Evolutionary conservation across 2,113 vertebrate species (phyloP).

Genomic region (Oncorhynchus keta): DNA sequence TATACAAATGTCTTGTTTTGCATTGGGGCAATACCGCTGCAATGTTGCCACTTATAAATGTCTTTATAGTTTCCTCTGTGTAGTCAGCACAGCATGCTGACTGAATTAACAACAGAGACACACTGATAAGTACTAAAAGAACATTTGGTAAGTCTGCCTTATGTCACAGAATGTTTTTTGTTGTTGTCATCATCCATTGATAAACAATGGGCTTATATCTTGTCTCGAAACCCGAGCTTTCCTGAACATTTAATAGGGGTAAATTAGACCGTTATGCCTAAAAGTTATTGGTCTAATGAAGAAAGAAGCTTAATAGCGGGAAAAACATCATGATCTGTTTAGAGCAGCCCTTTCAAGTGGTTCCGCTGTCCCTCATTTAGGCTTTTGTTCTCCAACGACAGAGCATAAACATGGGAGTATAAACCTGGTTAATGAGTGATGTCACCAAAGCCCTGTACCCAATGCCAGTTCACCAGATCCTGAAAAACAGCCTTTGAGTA

Average conservation of each 20-base stretch:
- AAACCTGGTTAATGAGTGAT: constrained; percentile 50
- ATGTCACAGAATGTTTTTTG: constrained; percentile 5
- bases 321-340: constrained; percentile 60
- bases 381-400: constrained; percentile 51
- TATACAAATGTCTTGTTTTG: not conserved
- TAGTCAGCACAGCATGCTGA: constrained; percentile 2
- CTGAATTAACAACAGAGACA: not conserved
- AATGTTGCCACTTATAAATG: not conserved
- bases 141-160: not conserved
- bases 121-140: not conserved
- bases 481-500: not conserved
- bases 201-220: constrained; percentile 30
- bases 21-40: not conserved
- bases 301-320: constrained; percentile 47
- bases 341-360: constrained; percentile 59
- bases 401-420: constrained; percentile 49
- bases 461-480: constrained; percentile 15
- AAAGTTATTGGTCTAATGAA: constrained; percentile 54
- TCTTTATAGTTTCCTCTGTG: not conserved
- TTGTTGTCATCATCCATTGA: constrained; percentile 1
- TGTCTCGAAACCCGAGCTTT: constrained; percentile 35
- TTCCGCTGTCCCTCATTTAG: constrained; percentile 48
- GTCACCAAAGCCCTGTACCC: constrained; percentile 30
- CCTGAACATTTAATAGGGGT: constrained; percentile 48
- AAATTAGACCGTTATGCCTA: constrained; percentile 48